These are phyloP conservation scores for Columba janthina DNA, from an alignment of 2,113 vertebrate species.

Conservation along the genomic window DNA sequence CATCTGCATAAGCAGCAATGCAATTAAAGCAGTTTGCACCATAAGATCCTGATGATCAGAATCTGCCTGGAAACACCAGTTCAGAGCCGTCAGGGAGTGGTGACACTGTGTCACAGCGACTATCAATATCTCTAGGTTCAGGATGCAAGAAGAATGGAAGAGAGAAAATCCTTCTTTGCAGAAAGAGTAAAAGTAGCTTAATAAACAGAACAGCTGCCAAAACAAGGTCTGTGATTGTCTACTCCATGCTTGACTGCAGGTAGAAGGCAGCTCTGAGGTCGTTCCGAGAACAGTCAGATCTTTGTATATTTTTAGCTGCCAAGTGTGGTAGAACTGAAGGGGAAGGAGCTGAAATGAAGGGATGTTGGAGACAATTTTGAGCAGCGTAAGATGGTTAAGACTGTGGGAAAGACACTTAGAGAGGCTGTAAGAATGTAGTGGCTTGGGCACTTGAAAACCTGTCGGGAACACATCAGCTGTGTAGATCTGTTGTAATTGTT, in stretches of 20 bases:
- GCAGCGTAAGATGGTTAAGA: background rate
- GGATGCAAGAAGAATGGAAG: background rate
- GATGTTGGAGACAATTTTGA: background rate
- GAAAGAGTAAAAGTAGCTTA: background rate
- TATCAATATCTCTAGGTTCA: background rate
- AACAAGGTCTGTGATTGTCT: fast-evolving
- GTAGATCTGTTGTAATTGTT: background rate
- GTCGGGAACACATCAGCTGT: background rate
- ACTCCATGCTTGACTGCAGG: conserved; percentile 1
- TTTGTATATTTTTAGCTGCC: background rate
- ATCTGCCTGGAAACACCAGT: background rate
- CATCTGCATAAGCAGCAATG: background rate
- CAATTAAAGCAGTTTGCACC: background rate
- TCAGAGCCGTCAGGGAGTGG: background rate
- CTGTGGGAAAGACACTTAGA: background rate
- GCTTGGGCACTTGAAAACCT: background rate
- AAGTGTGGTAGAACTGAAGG: background rate
- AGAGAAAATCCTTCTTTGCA: background rate
- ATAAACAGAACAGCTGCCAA: conserved; percentile 2
- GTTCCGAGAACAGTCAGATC: background rate
- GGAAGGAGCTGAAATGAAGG: background rate
- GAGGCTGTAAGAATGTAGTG: background rate
- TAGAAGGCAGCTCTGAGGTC: background rate
- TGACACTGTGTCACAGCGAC: background rate
- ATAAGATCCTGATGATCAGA: background rate